phyloP scores from a whole-genome alignment of 2,113 vertebrate species.

The Colinus virginianus region DNA sequence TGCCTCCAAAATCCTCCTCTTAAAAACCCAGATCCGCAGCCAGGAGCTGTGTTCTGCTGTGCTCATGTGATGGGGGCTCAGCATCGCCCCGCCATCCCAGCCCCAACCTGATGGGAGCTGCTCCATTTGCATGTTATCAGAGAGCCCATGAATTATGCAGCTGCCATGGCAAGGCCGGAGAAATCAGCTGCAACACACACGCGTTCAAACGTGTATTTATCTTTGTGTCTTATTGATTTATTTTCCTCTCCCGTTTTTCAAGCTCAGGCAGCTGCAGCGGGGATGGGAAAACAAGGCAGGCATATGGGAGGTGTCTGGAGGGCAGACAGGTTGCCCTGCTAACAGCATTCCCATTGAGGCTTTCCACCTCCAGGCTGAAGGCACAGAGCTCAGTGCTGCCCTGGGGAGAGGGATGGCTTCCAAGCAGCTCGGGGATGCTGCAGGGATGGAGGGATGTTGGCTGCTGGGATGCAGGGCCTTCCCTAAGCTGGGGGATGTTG shows the following conservation, averaged over 20 bases:
- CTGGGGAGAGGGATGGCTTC: background rate
- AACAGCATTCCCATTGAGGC: background rate
- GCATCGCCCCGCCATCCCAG: background rate
- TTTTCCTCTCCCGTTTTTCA: constrained; percentile 9
- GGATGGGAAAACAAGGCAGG: background rate
- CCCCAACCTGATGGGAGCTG: background rate
- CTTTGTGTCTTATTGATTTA: constrained; percentile 54
- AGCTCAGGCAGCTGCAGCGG: background rate
- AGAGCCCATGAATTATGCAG: constrained; percentile 58
- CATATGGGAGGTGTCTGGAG: background rate
- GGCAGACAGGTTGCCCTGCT: too few relatives aligned
- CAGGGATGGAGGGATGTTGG: background rate
- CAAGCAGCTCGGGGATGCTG: background rate
- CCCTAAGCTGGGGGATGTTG: too few relatives aligned
- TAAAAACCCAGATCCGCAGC: background rate
- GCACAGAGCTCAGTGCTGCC: background rate
- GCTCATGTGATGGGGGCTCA: background rate
- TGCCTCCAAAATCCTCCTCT: background rate
- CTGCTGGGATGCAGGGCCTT: background rate
- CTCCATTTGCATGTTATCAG: background rate
- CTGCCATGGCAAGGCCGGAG: background rate
- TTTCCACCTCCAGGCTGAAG: background rate
- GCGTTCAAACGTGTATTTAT: constrained; percentile 25
- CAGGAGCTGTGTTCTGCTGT: background rate
- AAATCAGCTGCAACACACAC: background rate